phyloP scores from a whole-genome alignment of 2,888 invertebrate species.

The Cataglyphis rosenhaueri region DNA sequence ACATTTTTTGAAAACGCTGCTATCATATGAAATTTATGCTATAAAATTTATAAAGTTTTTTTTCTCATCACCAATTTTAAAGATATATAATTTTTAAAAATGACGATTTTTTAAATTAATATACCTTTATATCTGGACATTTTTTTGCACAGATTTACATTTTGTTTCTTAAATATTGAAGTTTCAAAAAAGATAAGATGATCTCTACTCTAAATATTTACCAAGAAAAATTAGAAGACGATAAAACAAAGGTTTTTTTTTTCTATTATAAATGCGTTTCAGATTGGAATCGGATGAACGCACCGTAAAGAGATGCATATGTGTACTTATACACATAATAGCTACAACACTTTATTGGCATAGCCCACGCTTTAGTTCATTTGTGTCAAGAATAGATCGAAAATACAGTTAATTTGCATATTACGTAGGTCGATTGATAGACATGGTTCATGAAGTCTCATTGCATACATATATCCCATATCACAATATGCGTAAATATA shows the following conservation, averaged over 20 bases:
- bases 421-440: slow-evolving; percentile 65
- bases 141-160: background rate
- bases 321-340: slow-evolving; percentile 61
- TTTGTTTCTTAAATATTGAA: background rate
- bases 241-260: background rate
- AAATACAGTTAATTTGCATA: slow-evolving; percentile 70
- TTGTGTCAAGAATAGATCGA: slow-evolving; percentile 65
- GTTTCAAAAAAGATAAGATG: background rate
- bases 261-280: slow-evolving; percentile 47
- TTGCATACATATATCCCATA: slow-evolving; percentile 71
- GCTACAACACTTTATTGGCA: slow-evolving; percentile 74
- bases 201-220: slow-evolving; percentile 22
- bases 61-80: background rate
- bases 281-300: slow-evolving; percentile 47
- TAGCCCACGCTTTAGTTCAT: slow-evolving; percentile 77
- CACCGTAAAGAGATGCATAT: slow-evolving; percentile 55
- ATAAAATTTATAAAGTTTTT: background rate
- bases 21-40: background rate
- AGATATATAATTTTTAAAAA: background rate
- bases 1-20: background rate
- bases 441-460: slow-evolving; percentile 65
- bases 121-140: background rate
- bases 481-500: slow-evolving; percentile 77
- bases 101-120: background rate
- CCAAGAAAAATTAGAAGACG: slow-evolving; percentile 20